Conservation (phyloP, 2,888 invertebrate genomes). For the Diachrysia chrysitis region DNA sequence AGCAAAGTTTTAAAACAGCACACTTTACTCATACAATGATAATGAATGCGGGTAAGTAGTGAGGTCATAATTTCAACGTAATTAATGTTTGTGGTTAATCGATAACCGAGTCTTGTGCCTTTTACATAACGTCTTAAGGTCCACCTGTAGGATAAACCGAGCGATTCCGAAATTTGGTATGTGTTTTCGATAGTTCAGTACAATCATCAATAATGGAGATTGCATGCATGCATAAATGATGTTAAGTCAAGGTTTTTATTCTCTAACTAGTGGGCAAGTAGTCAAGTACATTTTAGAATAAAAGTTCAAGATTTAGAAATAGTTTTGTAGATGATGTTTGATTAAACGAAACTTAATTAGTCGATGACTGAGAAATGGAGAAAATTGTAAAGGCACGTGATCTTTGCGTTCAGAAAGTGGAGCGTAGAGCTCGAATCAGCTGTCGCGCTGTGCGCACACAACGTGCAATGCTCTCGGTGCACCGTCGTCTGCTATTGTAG, state of each 20-base stretch:
- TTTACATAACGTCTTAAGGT: slow-evolving; percentile 35
- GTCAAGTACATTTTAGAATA: slow-evolving; percentile 20
- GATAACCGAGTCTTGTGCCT: slow-evolving; percentile 48
- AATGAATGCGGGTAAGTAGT: slow-evolving; percentile 14
- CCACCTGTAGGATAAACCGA: slow-evolving; percentile 38
- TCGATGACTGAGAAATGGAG: slow-evolving; percentile 14
- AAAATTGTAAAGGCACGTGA: slow-evolving; percentile 27
- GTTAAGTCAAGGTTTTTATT: slow-evolving; percentile 51
- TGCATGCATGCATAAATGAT: slow-evolving; percentile 51
- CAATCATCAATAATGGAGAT: slow-evolving; percentile 38
- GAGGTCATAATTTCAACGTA: slow-evolving; percentile 18
- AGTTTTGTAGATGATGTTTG: slow-evolving; percentile 36
- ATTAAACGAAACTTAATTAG: slow-evolving; percentile 29
- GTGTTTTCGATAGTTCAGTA: slow-evolving; percentile 42
- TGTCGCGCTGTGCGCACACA: slow-evolving; percentile 6
- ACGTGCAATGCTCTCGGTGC: background rate
- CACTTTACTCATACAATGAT: background rate
- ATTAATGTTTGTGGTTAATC: slow-evolving; percentile 29
- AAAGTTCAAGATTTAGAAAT: slow-evolving; percentile 18
- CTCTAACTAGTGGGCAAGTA: background rate
- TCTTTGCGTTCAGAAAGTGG: slow-evolving; percentile 20
- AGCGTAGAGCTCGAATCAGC: slow-evolving; percentile 19
- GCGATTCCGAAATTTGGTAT: slow-evolving; percentile 56
- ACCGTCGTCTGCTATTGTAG: background rate
- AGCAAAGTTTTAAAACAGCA: background rate